These are phyloP conservation scores for Cylas formicarius DNA, from an alignment of 1,140 invertebrate genomes.

Conservation along the genomic window DNA sequence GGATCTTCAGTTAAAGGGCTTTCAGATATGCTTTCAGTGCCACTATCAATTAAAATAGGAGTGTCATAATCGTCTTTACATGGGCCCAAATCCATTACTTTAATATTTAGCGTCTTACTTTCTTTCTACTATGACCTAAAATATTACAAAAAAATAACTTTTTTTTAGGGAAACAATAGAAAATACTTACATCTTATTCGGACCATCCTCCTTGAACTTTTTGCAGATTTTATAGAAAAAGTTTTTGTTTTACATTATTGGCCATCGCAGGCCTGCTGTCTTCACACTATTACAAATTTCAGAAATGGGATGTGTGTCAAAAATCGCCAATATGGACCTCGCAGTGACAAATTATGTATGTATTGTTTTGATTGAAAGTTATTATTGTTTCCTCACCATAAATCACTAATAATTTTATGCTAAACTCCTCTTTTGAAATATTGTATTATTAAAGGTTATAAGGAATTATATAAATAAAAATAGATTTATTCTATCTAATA, in stretches of 20 bases:
- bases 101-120: conserved; percentile 15
- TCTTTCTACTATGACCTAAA: conserved; percentile 26
- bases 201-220: conserved; percentile 21
- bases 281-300: no score
- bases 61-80: conserved; percentile 30
- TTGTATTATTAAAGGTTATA: conserved; percentile 12
- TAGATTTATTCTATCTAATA: neutral
- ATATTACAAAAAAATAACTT: conserved; percentile 5
- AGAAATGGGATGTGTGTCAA: conserved; percentile 7
- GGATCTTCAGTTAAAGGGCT: conserved; percentile 31
- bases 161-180: neutral
- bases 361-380: no score
- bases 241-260: conserved; percentile 14
- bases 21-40: conserved; percentile 32
- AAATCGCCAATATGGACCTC: conserved; percentile 1
- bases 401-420: neutral
- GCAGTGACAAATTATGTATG: neutral
- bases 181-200: conserved; percentile 27
- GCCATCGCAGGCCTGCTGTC: no score
- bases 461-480: conserved; percentile 11
- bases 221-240: conserved; percentile 1
- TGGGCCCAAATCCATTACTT: conserved; percentile 29
- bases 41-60: conserved; percentile 33
- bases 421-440: neutral
- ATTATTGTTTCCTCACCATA: no score